These are phyloP conservation scores for Polydrusus cervinus DNA, from an alignment of 2,888 invertebrate species.

Conservation along the genomic window DNA sequence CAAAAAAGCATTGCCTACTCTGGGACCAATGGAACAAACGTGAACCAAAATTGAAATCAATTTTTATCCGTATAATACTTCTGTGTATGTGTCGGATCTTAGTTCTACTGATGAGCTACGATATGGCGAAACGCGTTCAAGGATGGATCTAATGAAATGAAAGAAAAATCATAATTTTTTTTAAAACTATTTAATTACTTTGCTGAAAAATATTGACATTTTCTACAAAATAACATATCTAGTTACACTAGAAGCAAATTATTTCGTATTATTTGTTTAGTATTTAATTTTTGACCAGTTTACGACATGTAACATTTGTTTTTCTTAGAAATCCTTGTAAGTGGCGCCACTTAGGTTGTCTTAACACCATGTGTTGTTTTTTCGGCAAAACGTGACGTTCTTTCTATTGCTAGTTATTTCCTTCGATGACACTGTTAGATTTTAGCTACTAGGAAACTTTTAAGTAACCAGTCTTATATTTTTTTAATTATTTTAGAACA, in stretches of 20 bases:
- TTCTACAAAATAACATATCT: slow-evolving; percentile 9
- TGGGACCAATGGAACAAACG: too few species aligned
- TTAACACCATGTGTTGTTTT: slow-evolving; percentile 48
- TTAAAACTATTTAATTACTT: too few species aligned
- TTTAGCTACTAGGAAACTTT: not conserved
- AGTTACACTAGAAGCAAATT: slow-evolving; percentile 17
- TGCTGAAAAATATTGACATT: not conserved
- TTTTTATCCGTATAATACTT: too few species aligned
- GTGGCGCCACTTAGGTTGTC: slow-evolving; percentile 48
- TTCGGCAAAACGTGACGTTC: slow-evolving; percentile 30
- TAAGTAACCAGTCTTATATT: not conserved
- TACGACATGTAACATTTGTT: slow-evolving; percentile 39
- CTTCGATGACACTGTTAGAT: slow-evolving; percentile 19
- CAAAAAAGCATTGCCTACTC: too few species aligned
- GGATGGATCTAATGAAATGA: too few species aligned
- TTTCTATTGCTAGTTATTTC: slow-evolving; percentile 22
- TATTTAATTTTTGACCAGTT: slow-evolving; percentile 32
- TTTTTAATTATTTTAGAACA: too few species aligned
- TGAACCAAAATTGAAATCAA: too few species aligned
- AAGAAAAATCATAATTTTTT: too few species aligned
- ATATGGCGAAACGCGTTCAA: too few species aligned
- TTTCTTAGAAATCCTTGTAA: slow-evolving; percentile 46
- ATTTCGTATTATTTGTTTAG: slow-evolving; percentile 3
- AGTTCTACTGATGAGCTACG: too few species aligned
- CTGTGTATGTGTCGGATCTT: too few species aligned